A percentile compares a stretch with the other conserved stretches of the same genome.
Evolutionary conservation across 2,888 invertebrate genomes (phyloP).

Genomic region (Neoaliturus tenellus): DNA sequence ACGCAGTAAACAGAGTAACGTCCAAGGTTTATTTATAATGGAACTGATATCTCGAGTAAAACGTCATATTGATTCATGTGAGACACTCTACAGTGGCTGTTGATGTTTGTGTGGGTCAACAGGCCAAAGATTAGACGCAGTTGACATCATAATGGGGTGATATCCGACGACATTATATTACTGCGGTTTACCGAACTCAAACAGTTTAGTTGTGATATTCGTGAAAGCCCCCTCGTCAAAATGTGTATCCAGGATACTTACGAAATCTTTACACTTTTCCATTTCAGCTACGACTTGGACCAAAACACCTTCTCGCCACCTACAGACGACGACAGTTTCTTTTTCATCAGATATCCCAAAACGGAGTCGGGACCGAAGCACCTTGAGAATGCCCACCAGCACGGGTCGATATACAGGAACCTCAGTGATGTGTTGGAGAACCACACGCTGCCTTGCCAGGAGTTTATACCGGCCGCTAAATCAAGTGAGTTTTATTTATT

Average conservation of each 20-base stretch:
- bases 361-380: conserved; percentile 41
- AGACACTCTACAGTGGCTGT: conserved; percentile 21
- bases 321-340: conserved; percentile 84
- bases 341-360: conserved; percentile 80
- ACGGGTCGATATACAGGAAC: conserved; percentile 32
- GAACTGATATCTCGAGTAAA: not conserved
- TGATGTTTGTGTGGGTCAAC: conserved; percentile 10
- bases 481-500: conserved; percentile 62
- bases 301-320: conserved; percentile 82
- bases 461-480: conserved; percentile 72
- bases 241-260: conserved; percentile 16
- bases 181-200: not conserved
- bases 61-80: not conserved
- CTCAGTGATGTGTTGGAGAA: conserved; percentile 55
- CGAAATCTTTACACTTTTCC: conserved; percentile 12
- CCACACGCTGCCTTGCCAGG: conserved; percentile 82
- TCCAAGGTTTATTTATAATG: conserved; percentile 14
- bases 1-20: conserved; percentile 1
- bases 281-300: conserved; percentile 76
- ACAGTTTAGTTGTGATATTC: not conserved
- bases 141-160: conserved; percentile 27
- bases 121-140: conserved; percentile 19
- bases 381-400: conserved; percentile 31
- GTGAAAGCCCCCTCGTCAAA: conserved; percentile 16
- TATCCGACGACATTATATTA: not conserved